Evolutionary conservation across 2,888 invertebrate genomes (phyloP).

Genomic region (Herminia tarsipennalis): DNA sequence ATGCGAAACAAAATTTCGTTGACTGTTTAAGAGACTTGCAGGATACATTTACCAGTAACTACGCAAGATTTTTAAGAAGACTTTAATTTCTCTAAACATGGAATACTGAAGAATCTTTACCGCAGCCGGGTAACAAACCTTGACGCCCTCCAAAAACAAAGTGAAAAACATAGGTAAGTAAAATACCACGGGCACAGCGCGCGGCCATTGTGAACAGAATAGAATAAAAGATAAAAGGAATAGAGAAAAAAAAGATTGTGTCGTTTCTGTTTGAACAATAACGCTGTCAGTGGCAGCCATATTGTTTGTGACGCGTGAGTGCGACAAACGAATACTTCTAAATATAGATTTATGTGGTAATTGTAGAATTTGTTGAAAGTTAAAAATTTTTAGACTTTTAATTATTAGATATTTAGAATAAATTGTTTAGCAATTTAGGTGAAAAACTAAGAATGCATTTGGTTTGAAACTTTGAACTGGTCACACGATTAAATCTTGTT

Average conservation of each 20-base stretch:
- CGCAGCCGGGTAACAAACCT: slow-evolving; percentile 44
- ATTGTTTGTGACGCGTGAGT: slow-evolving; percentile 64
- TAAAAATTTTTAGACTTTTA: too few species aligned
- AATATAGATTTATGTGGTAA: slow-evolving; percentile 31
- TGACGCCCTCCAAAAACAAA: slow-evolving; percentile 62
- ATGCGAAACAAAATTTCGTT: too few species aligned
- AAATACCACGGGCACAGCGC: slow-evolving; percentile 73
- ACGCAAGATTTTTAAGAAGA: too few species aligned
- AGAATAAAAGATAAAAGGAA: slow-evolving; percentile 73
- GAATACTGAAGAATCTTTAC: slow-evolving; percentile 21
- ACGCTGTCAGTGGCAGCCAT: slow-evolving; percentile 81
- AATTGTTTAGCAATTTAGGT: too few species aligned
- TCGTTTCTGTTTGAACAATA: slow-evolving; percentile 84
- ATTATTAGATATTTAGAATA: too few species aligned
- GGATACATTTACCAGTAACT: too few species aligned
- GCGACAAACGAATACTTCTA: slow-evolving; percentile 44
- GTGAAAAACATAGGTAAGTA: slow-evolving; percentile 75
- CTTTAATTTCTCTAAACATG: background rate
- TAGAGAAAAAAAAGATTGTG: slow-evolving; percentile 77
- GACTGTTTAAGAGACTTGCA: too few species aligned
- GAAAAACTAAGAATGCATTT: too few species aligned
- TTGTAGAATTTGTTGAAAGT: slow-evolving; percentile 25
- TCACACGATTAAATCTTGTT: too few species aligned
- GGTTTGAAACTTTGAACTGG: too few species aligned
- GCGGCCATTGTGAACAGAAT: slow-evolving; percentile 75